Percentiles rank a stretch among this genome's conserved stretches.
These are phyloP conservation scores for Chrysodeixis includens DNA, from an alignment of 2,888 invertebrate genomes.

Conservation along the genomic window DNA sequence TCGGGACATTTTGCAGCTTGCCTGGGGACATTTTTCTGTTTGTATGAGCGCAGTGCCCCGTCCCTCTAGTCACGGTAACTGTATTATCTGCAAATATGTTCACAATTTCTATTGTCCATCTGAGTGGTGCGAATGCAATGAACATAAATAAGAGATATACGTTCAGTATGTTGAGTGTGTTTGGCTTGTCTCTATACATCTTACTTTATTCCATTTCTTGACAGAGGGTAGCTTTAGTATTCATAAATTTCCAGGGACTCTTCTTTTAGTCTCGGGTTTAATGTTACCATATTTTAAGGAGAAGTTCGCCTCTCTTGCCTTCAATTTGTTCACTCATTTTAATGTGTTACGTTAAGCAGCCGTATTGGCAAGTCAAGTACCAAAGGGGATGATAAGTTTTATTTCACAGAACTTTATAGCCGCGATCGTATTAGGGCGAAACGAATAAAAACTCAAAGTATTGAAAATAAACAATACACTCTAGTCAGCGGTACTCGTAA, in stretches of 20 bases:
- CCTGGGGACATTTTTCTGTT: conserved; percentile 87
- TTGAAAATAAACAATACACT: conserved; percentile 81
- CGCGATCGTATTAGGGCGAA: conserved; percentile 70
- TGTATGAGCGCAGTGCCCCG: conserved; percentile 79
- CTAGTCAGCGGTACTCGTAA: conserved; percentile 81
- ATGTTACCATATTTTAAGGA: conserved; percentile 1
- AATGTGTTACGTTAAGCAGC: conserved; percentile 6
- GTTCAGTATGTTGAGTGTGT: conserved; percentile 63
- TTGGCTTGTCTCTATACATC: conserved; percentile 66
- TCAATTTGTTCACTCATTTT: background rate
- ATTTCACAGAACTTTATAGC: conserved; percentile 64
- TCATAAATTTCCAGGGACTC: conserved; percentile 45
- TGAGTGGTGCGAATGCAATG: conserved; percentile 81
- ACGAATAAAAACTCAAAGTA: conserved; percentile 75
- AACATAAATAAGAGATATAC: conserved; percentile 84
- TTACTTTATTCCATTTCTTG: conserved; percentile 62
- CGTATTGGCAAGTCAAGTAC: conserved; percentile 31
- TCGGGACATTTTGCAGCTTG: conserved; percentile 89
- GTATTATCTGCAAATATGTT: conserved; percentile 88
- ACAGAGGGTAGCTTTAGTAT: conserved; percentile 50
- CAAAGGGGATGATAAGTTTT: conserved; percentile 61
- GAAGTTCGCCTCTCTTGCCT: background rate
- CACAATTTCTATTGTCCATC: conserved; percentile 87
- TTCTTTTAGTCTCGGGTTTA: conserved; percentile 16
- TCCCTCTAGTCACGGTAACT: conserved; percentile 81